Percentiles rank a stretch among this genome's conserved stretches.
Conservation (phyloP, 2,113 vertebrate genomes). For the Delphinapterus leucas region DNA sequence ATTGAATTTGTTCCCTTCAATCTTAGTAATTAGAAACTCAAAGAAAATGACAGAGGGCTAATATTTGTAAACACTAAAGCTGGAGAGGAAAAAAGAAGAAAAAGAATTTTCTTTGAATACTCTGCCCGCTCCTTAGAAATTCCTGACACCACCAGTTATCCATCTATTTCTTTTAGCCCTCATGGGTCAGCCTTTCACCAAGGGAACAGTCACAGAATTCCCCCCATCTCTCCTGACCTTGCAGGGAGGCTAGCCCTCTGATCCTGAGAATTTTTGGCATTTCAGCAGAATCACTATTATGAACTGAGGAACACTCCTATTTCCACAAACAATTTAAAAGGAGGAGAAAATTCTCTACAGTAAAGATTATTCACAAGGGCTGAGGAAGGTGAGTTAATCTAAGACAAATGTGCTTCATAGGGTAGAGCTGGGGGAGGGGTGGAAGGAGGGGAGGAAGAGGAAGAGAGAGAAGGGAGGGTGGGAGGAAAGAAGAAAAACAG, state of each 20-base stretch:
- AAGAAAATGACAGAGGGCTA: conserved; percentile 27
- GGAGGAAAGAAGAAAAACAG: background rate
- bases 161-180: background rate
- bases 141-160: background rate
- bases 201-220: background rate
- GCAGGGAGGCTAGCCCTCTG: background rate
- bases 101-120: background rate
- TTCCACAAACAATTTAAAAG: background rate
- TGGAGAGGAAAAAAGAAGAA: background rate
- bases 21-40: conserved; percentile 33
- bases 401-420: background rate
- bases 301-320: background rate
- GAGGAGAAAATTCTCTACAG: background rate
- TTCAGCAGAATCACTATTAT: background rate
- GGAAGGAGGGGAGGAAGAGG: background rate
- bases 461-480: background rate
- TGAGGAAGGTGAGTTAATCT: background rate
- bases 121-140: background rate
- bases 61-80: conserved; percentile 44
- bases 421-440: background rate
- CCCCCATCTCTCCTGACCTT: background rate
- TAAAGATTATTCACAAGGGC: background rate
- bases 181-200: background rate
- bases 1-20: conserved; percentile 23
- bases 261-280: background rate